Base-by-base conservation (phyloP, 2,113 vertebrate species). In the Xiphias gladius region DNA sequence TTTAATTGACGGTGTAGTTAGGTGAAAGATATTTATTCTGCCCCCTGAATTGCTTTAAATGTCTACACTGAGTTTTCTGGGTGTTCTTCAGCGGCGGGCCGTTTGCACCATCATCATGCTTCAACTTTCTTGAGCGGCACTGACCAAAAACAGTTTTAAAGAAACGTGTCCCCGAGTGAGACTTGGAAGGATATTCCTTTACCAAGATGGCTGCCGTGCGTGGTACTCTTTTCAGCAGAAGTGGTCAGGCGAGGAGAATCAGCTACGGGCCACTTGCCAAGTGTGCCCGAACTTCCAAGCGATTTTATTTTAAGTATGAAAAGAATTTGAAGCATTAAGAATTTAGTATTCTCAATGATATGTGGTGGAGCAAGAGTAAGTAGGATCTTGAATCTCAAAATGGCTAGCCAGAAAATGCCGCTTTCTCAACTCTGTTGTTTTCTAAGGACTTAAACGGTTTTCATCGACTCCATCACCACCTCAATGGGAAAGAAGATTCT, bases 171-270 rank as follows among this genome's bases (percentile, higher is more conserved):
- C 13, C 20, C 65, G 20, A 11, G 65, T 61, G 65, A 41, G 43
- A 39, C 20, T 14, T 5, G 57, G 59, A 72, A 32, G 50, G 41
- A 71, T 24, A 4, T 16, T 50, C 55, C 6, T 55, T 64, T 48
- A 7, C 52, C 82, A 88, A 84, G 73, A 82, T 88, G 82, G 82
- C 86, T 54, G 74, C 86, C 65, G 32, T 75, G 77, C 63, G 22
- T 78, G 39, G n/a, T 24, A 7, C 39, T 17, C 14, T 55, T 37
- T 5, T 50, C 11, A 24, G n/a, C 9, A 55, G 16, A 22, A 6
- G 66, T 17, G 28, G 28, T 22, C 24, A 48, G 61, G 26, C 64
- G 79, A 69, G 59, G 76, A 58, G 20, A 14, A 19, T 14, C 7
- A 7, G 20, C 22, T 1, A 1, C 26, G 13, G 22, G 4, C 26